These are phyloP conservation scores for Cosmia pyralina DNA, from an alignment of 2,888 invertebrate genomes.

Conservation along the genomic window DNA sequence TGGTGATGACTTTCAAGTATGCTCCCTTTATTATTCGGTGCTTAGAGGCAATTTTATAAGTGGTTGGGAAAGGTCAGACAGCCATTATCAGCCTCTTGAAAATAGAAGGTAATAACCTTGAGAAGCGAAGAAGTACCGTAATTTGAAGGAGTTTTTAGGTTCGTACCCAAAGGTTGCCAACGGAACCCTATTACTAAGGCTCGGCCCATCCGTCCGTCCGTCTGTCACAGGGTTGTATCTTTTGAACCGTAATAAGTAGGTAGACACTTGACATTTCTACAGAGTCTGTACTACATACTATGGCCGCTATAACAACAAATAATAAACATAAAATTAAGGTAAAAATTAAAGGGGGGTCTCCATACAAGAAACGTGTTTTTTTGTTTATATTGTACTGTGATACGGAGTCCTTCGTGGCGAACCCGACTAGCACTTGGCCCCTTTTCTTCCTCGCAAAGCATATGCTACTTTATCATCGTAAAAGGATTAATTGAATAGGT, in stretches of 20 bases:
- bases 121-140: background rate
- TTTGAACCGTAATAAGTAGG: background rate
- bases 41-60: slow-evolving; percentile 36
- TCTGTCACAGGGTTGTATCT: background rate
- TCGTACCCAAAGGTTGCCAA: too few relatives aligned
- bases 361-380: too few relatives aligned
- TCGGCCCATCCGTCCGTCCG: too few relatives aligned
- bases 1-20: slow-evolving; percentile 52
- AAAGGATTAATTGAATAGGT: background rate
- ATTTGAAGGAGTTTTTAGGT: background rate
- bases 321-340: background rate
- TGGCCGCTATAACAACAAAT: background rate
- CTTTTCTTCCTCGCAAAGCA: background rate
- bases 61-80: slow-evolving; percentile 29
- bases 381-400: too few relatives aligned
- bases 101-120: slow-evolving; percentile 1
- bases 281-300: background rate
- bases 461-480: background rate
- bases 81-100: slow-evolving; percentile 19
- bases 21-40: slow-evolving; percentile 18
- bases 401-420: too few relatives aligned
- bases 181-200: background rate
- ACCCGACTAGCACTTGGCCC: too few relatives aligned
- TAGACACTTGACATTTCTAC: background rate
- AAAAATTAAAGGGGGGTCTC: background rate